These are phyloP conservation scores for Eueremaeus valkanovi DNA, from an alignment of 2,888 invertebrate species.

Conservation along the genomic window DNA sequence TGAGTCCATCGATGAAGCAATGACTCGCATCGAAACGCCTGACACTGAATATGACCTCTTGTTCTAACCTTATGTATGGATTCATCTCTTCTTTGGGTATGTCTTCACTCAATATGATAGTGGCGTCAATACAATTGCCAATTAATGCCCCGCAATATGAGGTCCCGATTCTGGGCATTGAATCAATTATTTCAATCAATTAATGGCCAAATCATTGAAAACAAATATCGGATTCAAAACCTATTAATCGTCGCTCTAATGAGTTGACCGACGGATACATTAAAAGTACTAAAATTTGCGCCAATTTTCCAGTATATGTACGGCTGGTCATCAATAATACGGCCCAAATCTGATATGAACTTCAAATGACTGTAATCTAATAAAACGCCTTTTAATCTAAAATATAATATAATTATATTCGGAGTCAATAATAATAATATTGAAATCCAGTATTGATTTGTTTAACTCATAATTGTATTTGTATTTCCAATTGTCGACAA, in stretches of 20 bases:
- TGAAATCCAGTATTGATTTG: not conserved
- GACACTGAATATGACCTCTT: constrained; percentile 37
- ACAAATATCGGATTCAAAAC: not conserved
- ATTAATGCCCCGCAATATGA: constrained; percentile 27
- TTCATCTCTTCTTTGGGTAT: not conserved
- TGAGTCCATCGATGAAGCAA: constrained; percentile 38
- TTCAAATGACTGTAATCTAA: constrained; percentile 31
- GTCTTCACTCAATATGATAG: constrained; percentile 32
- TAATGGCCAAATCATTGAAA: not conserved
- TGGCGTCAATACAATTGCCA: constrained; percentile 36
- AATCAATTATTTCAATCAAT: too few relatives aligned
- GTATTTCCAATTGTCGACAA: constrained; percentile 31
- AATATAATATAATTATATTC: too few relatives aligned
- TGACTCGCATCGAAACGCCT: constrained; percentile 23
- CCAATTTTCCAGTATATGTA: constrained; percentile 34
- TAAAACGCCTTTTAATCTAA: constrained; percentile 37
- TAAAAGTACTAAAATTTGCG: constrained; percentile 34
- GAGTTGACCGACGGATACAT: constrained; percentile 17
- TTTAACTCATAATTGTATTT: constrained; percentile 40
- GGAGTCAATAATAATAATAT: too few relatives aligned
- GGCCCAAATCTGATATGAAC: constrained; percentile 34
- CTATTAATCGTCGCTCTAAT: constrained; percentile 26
- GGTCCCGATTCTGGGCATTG: constrained; percentile 26
- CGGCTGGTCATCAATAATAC: constrained; percentile 38
- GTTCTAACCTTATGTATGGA: constrained; percentile 12